These are phyloP conservation scores for Vireo altiloquus DNA, from an alignment of 2,113 vertebrate genomes.

Conservation along the genomic window DNA sequence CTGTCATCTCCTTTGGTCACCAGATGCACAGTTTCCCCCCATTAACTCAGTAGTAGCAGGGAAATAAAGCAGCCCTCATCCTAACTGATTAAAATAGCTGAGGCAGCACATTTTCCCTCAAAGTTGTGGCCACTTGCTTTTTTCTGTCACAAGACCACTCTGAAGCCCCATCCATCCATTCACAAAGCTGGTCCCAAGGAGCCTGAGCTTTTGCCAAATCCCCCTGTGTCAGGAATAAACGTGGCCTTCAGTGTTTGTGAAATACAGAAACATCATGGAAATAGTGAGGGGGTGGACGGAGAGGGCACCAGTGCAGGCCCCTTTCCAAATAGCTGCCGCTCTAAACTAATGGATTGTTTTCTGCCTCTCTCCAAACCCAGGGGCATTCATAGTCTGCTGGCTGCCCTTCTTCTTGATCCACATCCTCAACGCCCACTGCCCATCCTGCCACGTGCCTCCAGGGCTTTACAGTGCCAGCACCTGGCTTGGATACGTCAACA, in stretches of 20 bases:
- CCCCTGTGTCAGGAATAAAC: background rate
- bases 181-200: background rate
- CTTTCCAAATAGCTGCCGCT: background rate
- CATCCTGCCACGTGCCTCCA: slow-evolving; percentile 81
- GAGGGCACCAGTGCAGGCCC: background rate
- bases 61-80: background rate
- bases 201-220: background rate
- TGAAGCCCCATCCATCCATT: background rate
- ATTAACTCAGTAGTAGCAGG: background rate
- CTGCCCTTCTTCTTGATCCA: slow-evolving; percentile 94
- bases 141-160: background rate
- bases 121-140: background rate
- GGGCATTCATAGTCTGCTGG: slow-evolving; percentile 94
- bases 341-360: background rate
- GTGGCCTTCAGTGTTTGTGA: background rate
- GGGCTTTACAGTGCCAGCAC: slow-evolving; percentile 89
- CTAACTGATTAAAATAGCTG: background rate
- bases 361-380: slow-evolving; percentile 66
- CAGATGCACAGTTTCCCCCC: background rate
- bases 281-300: background rate
- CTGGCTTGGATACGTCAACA: slow-evolving; percentile 93
- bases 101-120: background rate
- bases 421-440: slow-evolving; percentile 90
- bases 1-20: background rate
- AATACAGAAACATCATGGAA: background rate